Evolutionary conservation across 2,888 invertebrate genomes (phyloP), one percentile per base, ranked within the genome.

Genomic region (Drosophila ustulata): DNA sequence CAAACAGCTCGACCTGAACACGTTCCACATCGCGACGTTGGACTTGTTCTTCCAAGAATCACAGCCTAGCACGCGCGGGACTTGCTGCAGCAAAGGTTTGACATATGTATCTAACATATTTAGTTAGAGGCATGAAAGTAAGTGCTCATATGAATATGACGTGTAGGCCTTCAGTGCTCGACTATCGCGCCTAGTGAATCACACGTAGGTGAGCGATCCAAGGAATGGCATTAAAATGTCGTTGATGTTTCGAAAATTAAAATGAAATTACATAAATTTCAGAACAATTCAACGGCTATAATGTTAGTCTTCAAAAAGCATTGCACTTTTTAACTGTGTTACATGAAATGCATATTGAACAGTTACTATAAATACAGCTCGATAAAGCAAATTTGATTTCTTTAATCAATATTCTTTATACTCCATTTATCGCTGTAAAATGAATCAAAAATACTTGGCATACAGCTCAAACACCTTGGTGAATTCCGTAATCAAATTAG

Each of bases 11-110:
- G 66, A 66, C 56, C 67, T 46, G 71, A 83, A 86, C 89, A 88
- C 85, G 89, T 88, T 77, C 71, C 75, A 68, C 49, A 64, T 37
- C 37, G 39, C 37, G 37, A 47, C 47, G 83, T 59, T 79, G 73
- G 76, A 86, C 66, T 80, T 69, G 84, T 75, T 71, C 66, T 82
- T 83, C 83, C 80, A 75, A 75, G 83, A 83, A 83, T 82, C 69
- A 82, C 82, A 82, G 88, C 67, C 41, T 58, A 73, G 82, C 82
- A 80, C 86, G 88, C 88, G 83, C 82, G 87, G 50, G 53, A 30
- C 59, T 62, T 50, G 49, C 13, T 41, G 7, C 13, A 30, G 3
- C 5, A 6, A 4, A 9, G 2, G 3, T 34, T 34, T 34, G 11
- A 11, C 34, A 11, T 18, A 18, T 18, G 18, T 18, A n/a, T n/a